These are phyloP conservation scores for Elmis aenea DNA, from an alignment of 2,888 invertebrate genomes.

Conservation along the genomic window DNA sequence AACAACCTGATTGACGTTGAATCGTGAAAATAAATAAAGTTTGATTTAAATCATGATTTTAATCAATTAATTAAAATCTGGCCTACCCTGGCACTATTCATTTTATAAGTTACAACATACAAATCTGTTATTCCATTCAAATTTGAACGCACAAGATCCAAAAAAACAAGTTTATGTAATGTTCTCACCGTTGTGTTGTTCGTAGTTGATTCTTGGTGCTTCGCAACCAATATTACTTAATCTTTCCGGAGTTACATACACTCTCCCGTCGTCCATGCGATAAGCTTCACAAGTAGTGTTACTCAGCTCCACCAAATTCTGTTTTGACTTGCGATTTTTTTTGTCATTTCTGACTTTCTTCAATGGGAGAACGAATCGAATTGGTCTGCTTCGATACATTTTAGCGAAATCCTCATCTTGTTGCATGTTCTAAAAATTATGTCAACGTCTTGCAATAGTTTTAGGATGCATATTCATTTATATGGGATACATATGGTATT, in stretches of 20 bases:
- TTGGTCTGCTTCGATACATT: conserved; percentile 73
- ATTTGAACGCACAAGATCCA: too few relatives aligned
- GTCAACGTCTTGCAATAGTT: too few relatives aligned
- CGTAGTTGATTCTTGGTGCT: conserved; percentile 81
- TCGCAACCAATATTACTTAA: conserved; percentile 76
- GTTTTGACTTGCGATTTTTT: conserved; percentile 29
- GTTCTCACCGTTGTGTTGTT: conserved; percentile 52
- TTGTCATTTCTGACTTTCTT: conserved; percentile 35
- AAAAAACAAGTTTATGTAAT: too few relatives aligned
- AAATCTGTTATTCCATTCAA: too few relatives aligned
- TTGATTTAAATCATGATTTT: too few relatives aligned
- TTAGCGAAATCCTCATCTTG: conserved; percentile 74
- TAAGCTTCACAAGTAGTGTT: conserved; percentile 51
- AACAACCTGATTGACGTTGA: too few relatives aligned
- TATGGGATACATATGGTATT: too few relatives aligned
- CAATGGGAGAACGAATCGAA: conserved; percentile 70
- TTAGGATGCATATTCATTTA: too few relatives aligned
- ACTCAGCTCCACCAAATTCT: conserved; percentile 47
- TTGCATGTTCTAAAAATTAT: conserved; percentile 62
- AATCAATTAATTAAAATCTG: too few relatives aligned
- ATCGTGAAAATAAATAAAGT: too few relatives aligned
- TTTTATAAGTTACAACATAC: too few relatives aligned
- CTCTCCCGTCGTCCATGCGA: conserved; percentile 44
- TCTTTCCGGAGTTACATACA: conserved; percentile 57
- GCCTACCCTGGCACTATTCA: too few relatives aligned